Evolutionary conservation across 2,797 vertebrate species (phyloP).

Genomic region (Carapus acus): DNA sequence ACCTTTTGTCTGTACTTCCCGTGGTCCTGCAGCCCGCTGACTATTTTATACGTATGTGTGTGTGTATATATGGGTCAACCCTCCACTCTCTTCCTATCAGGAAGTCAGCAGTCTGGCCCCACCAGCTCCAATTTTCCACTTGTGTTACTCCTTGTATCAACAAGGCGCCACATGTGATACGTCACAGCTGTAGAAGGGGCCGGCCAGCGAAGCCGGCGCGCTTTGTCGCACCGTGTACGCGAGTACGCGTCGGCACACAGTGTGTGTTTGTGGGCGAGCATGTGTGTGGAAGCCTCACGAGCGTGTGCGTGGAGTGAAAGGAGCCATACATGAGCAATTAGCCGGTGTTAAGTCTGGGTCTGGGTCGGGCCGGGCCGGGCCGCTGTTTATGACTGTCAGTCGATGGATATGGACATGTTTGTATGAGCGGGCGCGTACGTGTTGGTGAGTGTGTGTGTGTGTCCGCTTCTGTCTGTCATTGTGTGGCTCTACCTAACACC

Average conservation of each 20-base stretch:
- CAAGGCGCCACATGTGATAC: constrained; percentile 66
- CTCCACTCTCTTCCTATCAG: constrained; percentile 63
- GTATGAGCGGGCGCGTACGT: neutral
- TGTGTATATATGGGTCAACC: constrained; percentile 53
- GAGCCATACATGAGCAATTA: constrained; percentile 63
- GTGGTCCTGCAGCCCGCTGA: constrained; percentile 26
- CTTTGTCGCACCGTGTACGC: constrained; percentile 36
- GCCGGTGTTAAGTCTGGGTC: constrained; percentile 47
- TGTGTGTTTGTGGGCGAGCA: constrained; percentile 11
- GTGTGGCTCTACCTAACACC: constrained; percentile 38
- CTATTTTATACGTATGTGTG: constrained; percentile 5
- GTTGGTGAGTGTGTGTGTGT: constrained; percentile 11
- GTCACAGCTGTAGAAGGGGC: constrained; percentile 66
- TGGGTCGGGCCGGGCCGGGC: constrained; percentile 27
- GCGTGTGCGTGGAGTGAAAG: constrained; percentile 50
- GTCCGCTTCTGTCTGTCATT: constrained; percentile 38
- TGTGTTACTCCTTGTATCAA: constrained; percentile 73
- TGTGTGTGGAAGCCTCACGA: constrained; percentile 5
- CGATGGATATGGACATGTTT: constrained; percentile 38
- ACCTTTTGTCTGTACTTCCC: constrained; percentile 41
- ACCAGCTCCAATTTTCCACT: constrained; percentile 69
- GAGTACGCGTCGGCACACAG: constrained; percentile 4
- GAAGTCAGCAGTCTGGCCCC: constrained; percentile 67
- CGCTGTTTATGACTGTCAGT: constrained; percentile 50
- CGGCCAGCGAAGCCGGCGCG: constrained; percentile 34